A percentile compares a stretch with the other conserved stretches of the same genome.
Conservation (phyloP, 92 coral and sea anemone species). For the Epizoanthus illoricatus region DNA sequence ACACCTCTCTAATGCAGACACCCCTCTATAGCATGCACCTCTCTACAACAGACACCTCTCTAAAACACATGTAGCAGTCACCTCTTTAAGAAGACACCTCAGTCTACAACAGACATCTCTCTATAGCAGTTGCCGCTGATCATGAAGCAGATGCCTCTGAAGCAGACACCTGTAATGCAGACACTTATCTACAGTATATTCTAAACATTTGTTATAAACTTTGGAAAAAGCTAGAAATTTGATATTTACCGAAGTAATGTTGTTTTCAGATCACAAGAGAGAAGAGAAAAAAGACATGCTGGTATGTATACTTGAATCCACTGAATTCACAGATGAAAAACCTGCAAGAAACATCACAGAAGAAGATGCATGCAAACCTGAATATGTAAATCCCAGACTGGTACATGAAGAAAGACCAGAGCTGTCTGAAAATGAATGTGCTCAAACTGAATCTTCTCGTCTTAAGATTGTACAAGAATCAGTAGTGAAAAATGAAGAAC, state of each 20-base stretch:
- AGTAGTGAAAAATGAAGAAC: background rate
- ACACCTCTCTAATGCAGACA: no score
- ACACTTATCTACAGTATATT: background rate
- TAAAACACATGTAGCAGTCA: no score
- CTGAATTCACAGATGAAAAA: constrained; percentile 11
- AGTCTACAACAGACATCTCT: no score
- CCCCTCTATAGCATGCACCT: no score
- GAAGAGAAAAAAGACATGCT: background rate
- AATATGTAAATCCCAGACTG: no score
- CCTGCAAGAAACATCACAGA: background rate
- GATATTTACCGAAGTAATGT: background rate
- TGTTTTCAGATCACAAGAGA: background rate
- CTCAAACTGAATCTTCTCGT: background rate
- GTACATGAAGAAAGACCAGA: background rate
- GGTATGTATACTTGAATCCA: background rate
- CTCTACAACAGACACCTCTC: no score
- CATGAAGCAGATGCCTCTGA: no score
- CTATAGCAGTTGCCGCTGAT: no score
- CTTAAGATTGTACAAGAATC: background rate
- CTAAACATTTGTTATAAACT: background rate
- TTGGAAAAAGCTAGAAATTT: background rate
- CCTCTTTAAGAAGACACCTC: no score
- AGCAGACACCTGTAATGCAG: no score
- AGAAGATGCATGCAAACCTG: background rate
- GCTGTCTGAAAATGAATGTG: background rate